phyloP scores from a whole-genome alignment of 2,797 vertebrate species.

The Coccyzus lansbergi region DNA sequence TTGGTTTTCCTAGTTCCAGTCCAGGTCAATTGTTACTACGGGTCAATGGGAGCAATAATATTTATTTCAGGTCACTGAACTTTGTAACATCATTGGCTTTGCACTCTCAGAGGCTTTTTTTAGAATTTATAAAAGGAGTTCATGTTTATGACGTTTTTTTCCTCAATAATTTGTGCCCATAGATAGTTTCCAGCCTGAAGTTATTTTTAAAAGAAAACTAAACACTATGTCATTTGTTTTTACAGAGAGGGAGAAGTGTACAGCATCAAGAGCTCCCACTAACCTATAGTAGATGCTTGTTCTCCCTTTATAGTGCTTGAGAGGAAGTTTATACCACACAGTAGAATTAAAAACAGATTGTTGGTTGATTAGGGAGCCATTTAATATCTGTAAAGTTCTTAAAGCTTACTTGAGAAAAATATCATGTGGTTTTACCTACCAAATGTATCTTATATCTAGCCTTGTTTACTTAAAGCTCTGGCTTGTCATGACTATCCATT shows the following conservation, averaged over 20 bases:
- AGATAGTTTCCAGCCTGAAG: neutral
- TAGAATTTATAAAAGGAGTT: neutral
- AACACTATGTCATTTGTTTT: neutral
- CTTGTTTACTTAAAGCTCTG: neutral
- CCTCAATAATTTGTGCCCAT: neutral
- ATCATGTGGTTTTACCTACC: neutral
- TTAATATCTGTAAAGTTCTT: neutral
- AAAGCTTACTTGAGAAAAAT: neutral
- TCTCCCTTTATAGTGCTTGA: neutral
- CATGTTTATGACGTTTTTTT: neutral
- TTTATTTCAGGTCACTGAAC: slow-evolving; percentile 25
- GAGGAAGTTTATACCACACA: neutral
- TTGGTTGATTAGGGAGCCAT: neutral
- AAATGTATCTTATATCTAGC: neutral
- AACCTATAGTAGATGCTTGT: neutral
- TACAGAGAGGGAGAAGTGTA: neutral
- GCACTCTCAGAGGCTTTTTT: neutral
- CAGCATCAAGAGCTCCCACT: neutral
- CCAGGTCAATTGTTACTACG: neutral
- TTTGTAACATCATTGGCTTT: neutral
- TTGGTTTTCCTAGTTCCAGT: neutral
- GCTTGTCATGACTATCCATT: neutral
- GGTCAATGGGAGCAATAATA: slow-evolving; percentile 30
- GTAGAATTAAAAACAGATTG: neutral
- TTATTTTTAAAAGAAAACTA: neutral